A percentile compares a stretch with the other conserved stretches of the same genome.
phyloP scores from a whole-genome alignment of 2,797 vertebrate genomes.

The Thalassophryne amazonica region DNA sequence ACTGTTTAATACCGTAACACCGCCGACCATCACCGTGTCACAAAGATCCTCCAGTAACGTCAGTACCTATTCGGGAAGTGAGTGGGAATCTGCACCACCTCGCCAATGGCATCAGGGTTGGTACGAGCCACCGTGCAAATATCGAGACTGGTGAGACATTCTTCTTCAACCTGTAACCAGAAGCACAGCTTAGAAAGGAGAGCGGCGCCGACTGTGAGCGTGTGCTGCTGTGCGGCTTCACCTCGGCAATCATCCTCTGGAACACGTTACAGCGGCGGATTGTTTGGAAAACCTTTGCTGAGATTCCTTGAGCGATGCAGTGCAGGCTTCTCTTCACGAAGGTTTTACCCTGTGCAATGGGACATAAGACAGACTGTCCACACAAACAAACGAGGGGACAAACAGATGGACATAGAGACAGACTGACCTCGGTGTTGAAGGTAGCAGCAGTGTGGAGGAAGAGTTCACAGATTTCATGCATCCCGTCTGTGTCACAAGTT shows the following conservation, averaged over 20 bases:
- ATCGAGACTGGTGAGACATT: slow-evolving; percentile 90
- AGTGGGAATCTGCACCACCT: slow-evolving; percentile 89
- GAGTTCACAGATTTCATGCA: slow-evolving; percentile 93
- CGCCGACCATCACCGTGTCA: too few species aligned
- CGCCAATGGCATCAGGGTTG: slow-evolving; percentile 90
- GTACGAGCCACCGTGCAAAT: slow-evolving; percentile 85
- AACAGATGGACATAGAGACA: accelerated
- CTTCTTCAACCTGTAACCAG: slow-evolving; percentile 81
- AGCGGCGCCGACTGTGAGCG: slow-evolving; percentile 21
- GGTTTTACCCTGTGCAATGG: slow-evolving; percentile 84
- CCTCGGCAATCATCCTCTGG: slow-evolving; percentile 93
- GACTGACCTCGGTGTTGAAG: slow-evolving; percentile 91
- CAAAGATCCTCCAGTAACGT: too few species aligned
- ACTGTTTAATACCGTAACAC: too few species aligned
- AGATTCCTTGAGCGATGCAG: slow-evolving; percentile 89
- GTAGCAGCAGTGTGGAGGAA: slow-evolving; percentile 91
- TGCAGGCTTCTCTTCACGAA: slow-evolving; percentile 96
- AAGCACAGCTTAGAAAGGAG: too few species aligned
- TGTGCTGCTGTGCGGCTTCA: slow-evolving; percentile 1
- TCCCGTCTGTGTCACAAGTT: slow-evolving; percentile 94
- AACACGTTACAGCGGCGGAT: slow-evolving; percentile 90
- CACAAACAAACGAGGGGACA: neutral
- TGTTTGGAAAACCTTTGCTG: slow-evolving; percentile 86
- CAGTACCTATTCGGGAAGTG: slow-evolving; percentile 96
- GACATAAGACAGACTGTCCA: neutral